A percentile compares a stretch with the other conserved stretches of the same genome.
Evolutionary conservation across 2,113 vertebrate species (phyloP).

Genomic region (Oreochromis niloticus): DNA sequence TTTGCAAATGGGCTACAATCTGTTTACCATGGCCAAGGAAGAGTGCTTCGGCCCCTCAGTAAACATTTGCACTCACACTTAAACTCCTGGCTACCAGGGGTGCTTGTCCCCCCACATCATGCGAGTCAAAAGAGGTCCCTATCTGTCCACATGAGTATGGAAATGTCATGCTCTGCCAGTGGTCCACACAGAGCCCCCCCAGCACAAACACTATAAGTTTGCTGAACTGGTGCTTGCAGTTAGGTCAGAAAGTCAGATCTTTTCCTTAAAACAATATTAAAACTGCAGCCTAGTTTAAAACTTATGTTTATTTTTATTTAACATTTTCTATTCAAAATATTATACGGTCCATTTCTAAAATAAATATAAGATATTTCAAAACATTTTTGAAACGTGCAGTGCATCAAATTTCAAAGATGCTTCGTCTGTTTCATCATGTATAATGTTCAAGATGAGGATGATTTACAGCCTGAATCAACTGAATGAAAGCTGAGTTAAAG

Average conservation of each 20-base stretch:
- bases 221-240: neutral
- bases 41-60: constrained; percentile 65
- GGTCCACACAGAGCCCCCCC: neutral
- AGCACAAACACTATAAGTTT: neutral
- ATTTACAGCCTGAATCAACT: no score
- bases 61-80: constrained; percentile 78
- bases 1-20: constrained; percentile 78
- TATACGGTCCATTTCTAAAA: no score
- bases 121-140: constrained; percentile 53
- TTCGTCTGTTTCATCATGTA: no score
- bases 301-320: neutral
- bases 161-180: constrained; percentile 33
- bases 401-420: no score
- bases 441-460: no score
- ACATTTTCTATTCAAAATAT: neutral
- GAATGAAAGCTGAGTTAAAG: no score
- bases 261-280: neutral
- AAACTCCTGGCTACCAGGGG: constrained; percentile 50
- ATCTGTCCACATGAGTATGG: constrained; percentile 48
- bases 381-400: no score
- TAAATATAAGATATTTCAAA: no score
- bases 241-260: neutral
- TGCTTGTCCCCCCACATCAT: constrained; percentile 45
- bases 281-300: neutral
- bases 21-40: constrained; percentile 73